These are phyloP conservation scores for Meloidogyne exigua DNA, from an alignment of 1,140 invertebrate genomes.

Conservation along the genomic window DNA sequence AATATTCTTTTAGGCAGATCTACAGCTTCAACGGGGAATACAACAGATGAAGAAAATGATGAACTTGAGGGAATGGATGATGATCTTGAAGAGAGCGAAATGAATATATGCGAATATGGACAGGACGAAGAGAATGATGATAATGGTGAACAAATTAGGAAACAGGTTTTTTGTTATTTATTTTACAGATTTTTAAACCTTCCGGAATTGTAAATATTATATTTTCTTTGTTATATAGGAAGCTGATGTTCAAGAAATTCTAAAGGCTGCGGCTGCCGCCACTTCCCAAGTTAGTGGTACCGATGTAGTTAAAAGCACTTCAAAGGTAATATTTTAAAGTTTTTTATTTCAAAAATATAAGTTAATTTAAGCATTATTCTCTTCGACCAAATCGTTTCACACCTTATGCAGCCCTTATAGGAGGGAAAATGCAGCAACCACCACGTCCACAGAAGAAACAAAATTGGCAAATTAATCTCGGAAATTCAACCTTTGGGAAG, in stretches of 20 bases:
- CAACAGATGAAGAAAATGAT: not conserved
- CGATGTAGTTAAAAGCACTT: not conserved
- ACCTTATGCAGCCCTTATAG: slow-evolving; percentile 6
- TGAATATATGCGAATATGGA: not conserved
- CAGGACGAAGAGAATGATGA: not conserved
- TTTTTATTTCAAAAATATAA: not conserved
- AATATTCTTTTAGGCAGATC: not conserved
- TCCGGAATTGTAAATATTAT: not conserved
- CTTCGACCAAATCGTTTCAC: slow-evolving; percentile 18
- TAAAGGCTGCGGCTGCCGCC: slow-evolving; percentile 16
- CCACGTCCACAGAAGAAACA: not conserved
- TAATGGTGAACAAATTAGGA: not conserved
- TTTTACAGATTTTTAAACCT: not conserved
- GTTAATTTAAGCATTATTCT: slow-evolving; percentile 8
- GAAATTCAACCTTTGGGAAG: not conserved
- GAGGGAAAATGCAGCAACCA: not conserved
- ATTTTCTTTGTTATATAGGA: not conserved
- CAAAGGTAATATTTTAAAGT: not conserved
- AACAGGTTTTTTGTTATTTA: not conserved
- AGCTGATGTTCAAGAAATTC: slow-evolving; percentile 24
- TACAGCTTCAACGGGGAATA: slow-evolving; percentile 3
- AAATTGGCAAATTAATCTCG: not conserved
- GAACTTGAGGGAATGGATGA: not conserved
- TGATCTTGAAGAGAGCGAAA: not conserved
- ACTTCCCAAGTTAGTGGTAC: slow-evolving; percentile 13